Conservation (phyloP, 2,797 vertebrate genomes). For the Phataginus tetradactyla region DNA sequence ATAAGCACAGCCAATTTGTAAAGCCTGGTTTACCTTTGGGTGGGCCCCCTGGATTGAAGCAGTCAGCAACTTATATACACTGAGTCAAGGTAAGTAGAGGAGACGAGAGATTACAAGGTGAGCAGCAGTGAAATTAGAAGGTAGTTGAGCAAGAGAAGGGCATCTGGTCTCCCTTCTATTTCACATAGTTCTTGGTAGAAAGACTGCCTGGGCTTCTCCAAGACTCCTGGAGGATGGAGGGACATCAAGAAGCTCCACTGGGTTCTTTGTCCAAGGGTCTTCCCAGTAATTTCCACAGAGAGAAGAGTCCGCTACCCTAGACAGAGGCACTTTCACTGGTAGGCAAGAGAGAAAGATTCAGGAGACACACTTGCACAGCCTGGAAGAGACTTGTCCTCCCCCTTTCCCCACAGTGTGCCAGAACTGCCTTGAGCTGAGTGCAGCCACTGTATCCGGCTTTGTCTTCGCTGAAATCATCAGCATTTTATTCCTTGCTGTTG, state of each 20-base stretch:
- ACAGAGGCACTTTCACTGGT: background rate
- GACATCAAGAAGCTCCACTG: background rate
- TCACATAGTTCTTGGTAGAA: background rate
- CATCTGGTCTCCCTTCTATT: background rate
- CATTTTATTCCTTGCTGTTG: conserved; percentile 84
- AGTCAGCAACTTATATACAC: background rate
- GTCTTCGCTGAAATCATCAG: conserved; percentile 82
- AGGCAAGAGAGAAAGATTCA: background rate
- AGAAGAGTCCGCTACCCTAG: background rate
- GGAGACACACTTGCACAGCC: background rate
- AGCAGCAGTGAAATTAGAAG: background rate
- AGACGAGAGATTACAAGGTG: background rate
- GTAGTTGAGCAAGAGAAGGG: background rate
- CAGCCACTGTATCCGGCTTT: conserved; percentile 83
- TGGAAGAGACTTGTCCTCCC: background rate
- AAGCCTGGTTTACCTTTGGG: background rate
- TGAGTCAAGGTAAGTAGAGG: background rate
- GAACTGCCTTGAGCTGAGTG: conserved; percentile 87
- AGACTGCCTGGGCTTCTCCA: background rate
- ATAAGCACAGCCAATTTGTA: background rate
- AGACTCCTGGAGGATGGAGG: background rate
- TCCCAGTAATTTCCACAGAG: background rate
- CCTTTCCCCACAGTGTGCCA: conserved; percentile 85
- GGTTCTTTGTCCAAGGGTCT: background rate
- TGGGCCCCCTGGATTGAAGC: background rate